Conservation (phyloP, 2,113 vertebrate species). For the Poeciliopsis turrubarensis region DNA sequence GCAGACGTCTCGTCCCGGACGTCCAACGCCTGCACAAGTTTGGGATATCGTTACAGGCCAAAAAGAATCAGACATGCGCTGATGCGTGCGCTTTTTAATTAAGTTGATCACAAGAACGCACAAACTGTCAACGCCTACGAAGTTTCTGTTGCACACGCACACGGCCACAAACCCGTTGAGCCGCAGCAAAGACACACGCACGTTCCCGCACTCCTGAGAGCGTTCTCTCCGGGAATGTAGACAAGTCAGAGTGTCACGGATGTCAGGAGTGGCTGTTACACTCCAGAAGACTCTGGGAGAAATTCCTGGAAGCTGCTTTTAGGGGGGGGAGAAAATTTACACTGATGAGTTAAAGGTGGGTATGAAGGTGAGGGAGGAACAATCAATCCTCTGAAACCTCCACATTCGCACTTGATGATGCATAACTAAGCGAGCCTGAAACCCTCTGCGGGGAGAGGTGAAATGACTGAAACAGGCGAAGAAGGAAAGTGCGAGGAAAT, state of each 20-base stretch:
- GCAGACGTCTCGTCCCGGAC: background rate
- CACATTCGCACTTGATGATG: conserved; percentile 77
- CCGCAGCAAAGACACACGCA: background rate
- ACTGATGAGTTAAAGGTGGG: conserved; percentile 51
- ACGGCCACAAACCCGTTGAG: background rate
- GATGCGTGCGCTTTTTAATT: background rate
- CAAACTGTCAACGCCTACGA: background rate
- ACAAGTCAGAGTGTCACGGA: conserved; percentile 48
- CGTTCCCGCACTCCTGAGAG: conserved; percentile 1
- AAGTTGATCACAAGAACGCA: conserved; percentile 5
- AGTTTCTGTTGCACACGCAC: no score
- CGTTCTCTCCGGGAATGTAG: conserved; percentile 33
- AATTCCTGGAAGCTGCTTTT: conserved; percentile 12
- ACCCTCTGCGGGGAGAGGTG: conserved; percentile 44
- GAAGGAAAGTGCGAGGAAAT: background rate
- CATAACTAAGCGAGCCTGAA: conserved; percentile 71
- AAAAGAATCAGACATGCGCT: background rate
- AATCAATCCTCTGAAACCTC: conserved; percentile 72
- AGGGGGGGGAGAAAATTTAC: conserved; percentile 22
- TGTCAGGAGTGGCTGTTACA: conserved; percentile 58
- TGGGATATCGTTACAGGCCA: background rate
- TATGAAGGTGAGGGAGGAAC: conserved; percentile 67
- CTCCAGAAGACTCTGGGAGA: conserved; percentile 34
- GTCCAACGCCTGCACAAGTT: background rate
- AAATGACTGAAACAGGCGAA: conserved; percentile 38